Evolutionary conservation across 2,797 vertebrate genomes (phyloP).

Genomic region (Coregonus sp.): DNA sequence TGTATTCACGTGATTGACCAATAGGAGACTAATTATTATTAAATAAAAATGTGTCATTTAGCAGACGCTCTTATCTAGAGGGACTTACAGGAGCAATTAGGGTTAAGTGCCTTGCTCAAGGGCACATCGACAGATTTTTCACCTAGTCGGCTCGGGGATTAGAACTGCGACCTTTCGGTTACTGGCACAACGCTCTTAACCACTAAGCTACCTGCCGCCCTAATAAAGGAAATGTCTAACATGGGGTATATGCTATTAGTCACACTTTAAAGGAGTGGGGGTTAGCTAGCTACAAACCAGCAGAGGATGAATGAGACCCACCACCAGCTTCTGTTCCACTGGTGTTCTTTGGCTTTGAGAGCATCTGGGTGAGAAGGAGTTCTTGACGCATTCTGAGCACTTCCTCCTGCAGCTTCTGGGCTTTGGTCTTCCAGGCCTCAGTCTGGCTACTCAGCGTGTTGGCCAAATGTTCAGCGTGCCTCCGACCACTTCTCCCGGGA

Average conservation of each 20-base stretch:
- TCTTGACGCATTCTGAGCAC: slow-evolving; percentile 83
- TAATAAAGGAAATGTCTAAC: neutral
- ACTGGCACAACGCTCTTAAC: too few species aligned
- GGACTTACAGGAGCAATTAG: too few species aligned
- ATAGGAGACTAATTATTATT: neutral
- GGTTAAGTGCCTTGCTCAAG: too few species aligned
- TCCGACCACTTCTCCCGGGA: slow-evolving; percentile 71
- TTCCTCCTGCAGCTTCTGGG: slow-evolving; percentile 79
- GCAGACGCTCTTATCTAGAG: too few species aligned
- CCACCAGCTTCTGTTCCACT: slow-evolving; percentile 12
- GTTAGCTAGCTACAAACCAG: neutral
- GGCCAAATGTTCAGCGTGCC: slow-evolving; percentile 73
- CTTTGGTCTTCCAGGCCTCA: slow-evolving; percentile 70
- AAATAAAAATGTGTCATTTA: neutral
- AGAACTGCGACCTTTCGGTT: too few species aligned
- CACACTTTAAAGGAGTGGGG: neutral
- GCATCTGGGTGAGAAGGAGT: slow-evolving; percentile 71
- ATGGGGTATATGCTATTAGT: neutral
- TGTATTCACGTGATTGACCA: neutral
- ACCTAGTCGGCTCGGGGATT: too few species aligned
- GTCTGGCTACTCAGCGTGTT: slow-evolving; percentile 59
- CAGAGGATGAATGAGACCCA: slow-evolving; percentile 12
- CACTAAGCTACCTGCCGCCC: too few species aligned
- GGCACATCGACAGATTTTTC: too few species aligned
- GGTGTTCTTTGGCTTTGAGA: neutral